Conservation (phyloP, 2,888 invertebrate genomes). For the Corythucha ciliata region DNA sequence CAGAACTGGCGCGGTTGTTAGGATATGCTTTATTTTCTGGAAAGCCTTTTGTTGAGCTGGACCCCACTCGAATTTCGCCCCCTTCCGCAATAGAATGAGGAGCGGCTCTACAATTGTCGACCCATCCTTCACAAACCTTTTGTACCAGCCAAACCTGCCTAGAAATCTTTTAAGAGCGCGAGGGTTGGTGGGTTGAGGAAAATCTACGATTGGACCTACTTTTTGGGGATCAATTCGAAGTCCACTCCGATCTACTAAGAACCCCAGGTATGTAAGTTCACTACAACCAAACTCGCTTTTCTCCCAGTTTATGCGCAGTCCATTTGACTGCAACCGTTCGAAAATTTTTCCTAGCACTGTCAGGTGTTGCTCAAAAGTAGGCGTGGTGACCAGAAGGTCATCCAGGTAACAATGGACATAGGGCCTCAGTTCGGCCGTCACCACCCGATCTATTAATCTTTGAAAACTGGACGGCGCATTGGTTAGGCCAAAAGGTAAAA, state of each 20-base stretch:
- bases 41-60: constrained; percentile 21
- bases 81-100: constrained; percentile 29
- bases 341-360: constrained; percentile 11
- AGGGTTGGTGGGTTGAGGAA: constrained; percentile 8
- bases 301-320: constrained; percentile 14
- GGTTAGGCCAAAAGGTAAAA: constrained; percentile 38
- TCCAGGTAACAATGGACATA: constrained; percentile 16
- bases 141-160: constrained; percentile 27
- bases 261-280: constrained; percentile 21
- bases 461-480: constrained; percentile 35
- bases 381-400: constrained; percentile 19
- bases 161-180: constrained; percentile 15
- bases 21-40: constrained; percentile 20
- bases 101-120: constrained; percentile 31
- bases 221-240: constrained; percentile 18
- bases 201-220: constrained; percentile 4
- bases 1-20: constrained; percentile 22
- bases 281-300: constrained; percentile 21
- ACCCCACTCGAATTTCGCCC: constrained; percentile 20
- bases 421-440: constrained; percentile 23
- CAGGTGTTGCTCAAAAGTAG: constrained; percentile 11
- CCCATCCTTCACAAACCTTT: constrained; percentile 33
- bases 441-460: constrained; percentile 24
- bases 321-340: constrained; percentile 4
- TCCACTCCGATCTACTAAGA: constrained; percentile 12